Evolutionary conservation across 2,888 invertebrate genomes (phyloP), one percentile per base, ranked within the genome.

Genomic region (Tupiocoris notatus): DNA sequence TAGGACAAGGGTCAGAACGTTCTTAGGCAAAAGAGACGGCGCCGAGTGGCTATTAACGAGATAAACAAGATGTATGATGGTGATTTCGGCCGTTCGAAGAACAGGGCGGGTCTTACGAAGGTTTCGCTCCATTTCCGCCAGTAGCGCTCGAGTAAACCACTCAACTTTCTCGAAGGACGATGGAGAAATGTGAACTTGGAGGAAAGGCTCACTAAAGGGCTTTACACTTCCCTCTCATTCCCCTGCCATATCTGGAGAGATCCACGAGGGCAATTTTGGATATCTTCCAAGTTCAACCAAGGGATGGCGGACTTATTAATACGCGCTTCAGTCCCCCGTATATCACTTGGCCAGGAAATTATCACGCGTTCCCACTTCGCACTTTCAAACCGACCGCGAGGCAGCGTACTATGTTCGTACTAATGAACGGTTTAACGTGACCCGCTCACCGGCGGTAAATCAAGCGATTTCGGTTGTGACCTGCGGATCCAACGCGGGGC

Each of bases 41-140:
- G n/a, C 24, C 1, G 59, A 59, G 67, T 59, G 70, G 70, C 70
- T 70, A 70, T 70, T 70, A 59, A 70, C 70, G 70, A 70, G 70
- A 70, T 70, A 70, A 70, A 70, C 70, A 70, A 70, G 70, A 70
- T 70, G 59, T 70, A 70, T 59, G 70, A 17, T 54, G n/a, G 39
- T 20, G 57, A 67, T 67, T 67, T 20, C 39, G 39, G 39, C 39
- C 39, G 39, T 39, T 39, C 39, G 39, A 39, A 39, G 39, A 39
- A 39, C 6, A 39, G 39, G n/a, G n/a, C n/a, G n/a, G 39, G n/a
- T 56, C 22, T 39, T 39, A 18, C 23, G 65, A 18, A 12, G 54
- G 20, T 20, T 65, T 39, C 65, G 6, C 6, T n/a, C 65, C 39
- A 12, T 65, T 65, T 39, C 65, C 39, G 39, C 39, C 25, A 25